These are phyloP conservation scores for Endotricha flammealis DNA, from an alignment of 2,888 invertebrate species.

Conservation along the genomic window DNA sequence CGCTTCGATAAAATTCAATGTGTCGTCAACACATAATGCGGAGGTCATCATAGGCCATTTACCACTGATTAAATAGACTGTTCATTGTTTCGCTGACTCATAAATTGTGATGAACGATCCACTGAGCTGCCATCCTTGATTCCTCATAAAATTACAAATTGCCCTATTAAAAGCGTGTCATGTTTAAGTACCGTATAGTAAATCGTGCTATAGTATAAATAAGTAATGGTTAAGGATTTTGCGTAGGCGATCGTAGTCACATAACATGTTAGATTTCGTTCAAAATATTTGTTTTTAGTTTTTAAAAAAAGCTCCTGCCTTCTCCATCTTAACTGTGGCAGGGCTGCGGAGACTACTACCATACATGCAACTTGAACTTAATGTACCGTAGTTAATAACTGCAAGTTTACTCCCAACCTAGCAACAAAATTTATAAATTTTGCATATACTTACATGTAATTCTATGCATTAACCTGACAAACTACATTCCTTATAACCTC, in stretches of 20 bases:
- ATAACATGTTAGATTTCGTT: not conserved
- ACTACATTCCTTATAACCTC: constrained; percentile 14
- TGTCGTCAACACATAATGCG: constrained; percentile 35
- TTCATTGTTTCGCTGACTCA: constrained; percentile 44
- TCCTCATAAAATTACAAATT: constrained; percentile 53
- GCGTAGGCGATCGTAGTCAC: not conserved
- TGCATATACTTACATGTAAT: constrained; percentile 12
- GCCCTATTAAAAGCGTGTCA: constrained; percentile 39
- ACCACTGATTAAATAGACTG: constrained; percentile 21
- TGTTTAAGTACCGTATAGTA: constrained; percentile 22
- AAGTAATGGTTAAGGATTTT: not conserved
- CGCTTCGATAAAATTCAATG: constrained; percentile 30
- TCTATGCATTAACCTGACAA: constrained; percentile 11
- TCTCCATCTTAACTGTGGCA: no score
- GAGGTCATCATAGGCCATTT: constrained; percentile 23
- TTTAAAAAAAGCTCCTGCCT: no score
- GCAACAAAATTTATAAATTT: constrained; percentile 13
- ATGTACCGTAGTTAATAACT: no score
- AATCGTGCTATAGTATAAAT: constrained; percentile 1
- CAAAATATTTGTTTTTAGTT: constrained; percentile 2
- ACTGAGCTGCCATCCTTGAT: constrained; percentile 36
- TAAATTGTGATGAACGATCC: constrained; percentile 47
- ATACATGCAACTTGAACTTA: no score
- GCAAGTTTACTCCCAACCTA: constrained; percentile 2
- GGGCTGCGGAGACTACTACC: no score